Evolutionary conservation across 2,888 invertebrate species (phyloP).

Genomic region (Chymomyza caudatula): DNA sequence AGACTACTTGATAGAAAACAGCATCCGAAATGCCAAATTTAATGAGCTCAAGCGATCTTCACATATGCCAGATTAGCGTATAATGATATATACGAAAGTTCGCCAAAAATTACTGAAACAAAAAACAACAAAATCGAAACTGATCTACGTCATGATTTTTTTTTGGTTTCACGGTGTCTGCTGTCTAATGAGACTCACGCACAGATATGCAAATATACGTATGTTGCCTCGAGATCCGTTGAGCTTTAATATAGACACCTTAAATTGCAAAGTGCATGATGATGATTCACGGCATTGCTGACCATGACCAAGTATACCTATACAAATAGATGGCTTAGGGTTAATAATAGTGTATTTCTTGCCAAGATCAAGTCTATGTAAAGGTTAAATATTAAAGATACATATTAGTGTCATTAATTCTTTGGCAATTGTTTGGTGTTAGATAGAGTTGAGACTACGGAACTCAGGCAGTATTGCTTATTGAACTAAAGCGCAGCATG

Average conservation of each 20-base stretch:
- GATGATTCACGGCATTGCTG: not conserved
- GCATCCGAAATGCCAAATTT: constrained; percentile 19
- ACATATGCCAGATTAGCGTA: too few relatives aligned
- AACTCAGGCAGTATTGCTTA: not conserved
- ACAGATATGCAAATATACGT: not conserved
- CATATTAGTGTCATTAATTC: not conserved
- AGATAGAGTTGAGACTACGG: not conserved
- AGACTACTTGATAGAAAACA: not conserved
- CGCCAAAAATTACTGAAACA: not conserved
- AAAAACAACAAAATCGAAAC: not conserved
- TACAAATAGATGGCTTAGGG: not conserved
- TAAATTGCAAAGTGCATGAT: not conserved
- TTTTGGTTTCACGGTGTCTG: not conserved
- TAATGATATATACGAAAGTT: not conserved
- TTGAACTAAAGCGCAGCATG: not conserved
- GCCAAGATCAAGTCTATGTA: not conserved
- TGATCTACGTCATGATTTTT: not conserved
- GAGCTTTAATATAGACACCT: not conserved
- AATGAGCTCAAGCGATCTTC: not conserved
- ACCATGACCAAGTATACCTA: not conserved
- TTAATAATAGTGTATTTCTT: not conserved
- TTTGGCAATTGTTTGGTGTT: not conserved
- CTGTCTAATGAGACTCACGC: not conserved
- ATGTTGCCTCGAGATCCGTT: not conserved
- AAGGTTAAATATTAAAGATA: not conserved